Evolutionary conservation across 2,113 vertebrate genomes (phyloP).

Genomic region (Tachysurus vachellii): DNA sequence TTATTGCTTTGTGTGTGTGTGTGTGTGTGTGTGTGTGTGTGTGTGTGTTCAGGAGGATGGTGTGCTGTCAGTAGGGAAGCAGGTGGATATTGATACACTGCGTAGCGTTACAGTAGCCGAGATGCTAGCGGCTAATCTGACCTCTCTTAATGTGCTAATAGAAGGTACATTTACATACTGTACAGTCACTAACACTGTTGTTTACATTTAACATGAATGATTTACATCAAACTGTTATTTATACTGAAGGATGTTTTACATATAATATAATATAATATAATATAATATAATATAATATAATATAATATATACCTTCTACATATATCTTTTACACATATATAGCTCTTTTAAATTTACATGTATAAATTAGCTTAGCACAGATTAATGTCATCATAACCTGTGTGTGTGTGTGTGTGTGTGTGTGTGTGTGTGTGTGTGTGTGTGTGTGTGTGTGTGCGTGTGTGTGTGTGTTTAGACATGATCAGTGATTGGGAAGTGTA

Average conservation of each 20-base stretch:
- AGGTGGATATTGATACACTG: slow-evolving; percentile 75
- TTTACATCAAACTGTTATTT: not conserved
- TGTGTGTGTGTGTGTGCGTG: slow-evolving; percentile 30
- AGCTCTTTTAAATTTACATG: not conserved
- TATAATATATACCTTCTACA: not conserved
- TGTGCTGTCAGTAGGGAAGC: slow-evolving; percentile 68
- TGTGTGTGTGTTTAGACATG: slow-evolving; percentile 75
- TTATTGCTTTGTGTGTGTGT: slow-evolving; percentile 20
- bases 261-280: not conserved
- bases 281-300: too few relatives aligned
- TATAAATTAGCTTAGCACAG: not conserved
- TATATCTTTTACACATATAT: not conserved
- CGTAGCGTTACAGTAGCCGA: slow-evolving; percentile 75
- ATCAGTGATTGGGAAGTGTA: slow-evolving; percentile 86
- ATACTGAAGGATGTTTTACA: not conserved
- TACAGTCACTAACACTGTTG: not conserved
- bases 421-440: slow-evolving; percentile 1
- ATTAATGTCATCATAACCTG: not conserved
- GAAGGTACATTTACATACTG: slow-evolving; percentile 74
- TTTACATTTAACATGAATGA: not conserved
- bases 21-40: slow-evolving; percentile 47
- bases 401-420: not conserved
- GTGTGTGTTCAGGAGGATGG: slow-evolving; percentile 74
- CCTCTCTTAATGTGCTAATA: slow-evolving; percentile 74
- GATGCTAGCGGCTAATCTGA: slow-evolving; percentile 77